Percentiles rank a stretch among this genome's conserved stretches.
Conservation (phyloP, 2,113 vertebrate genomes). For the Lathamus discolor region DNA sequence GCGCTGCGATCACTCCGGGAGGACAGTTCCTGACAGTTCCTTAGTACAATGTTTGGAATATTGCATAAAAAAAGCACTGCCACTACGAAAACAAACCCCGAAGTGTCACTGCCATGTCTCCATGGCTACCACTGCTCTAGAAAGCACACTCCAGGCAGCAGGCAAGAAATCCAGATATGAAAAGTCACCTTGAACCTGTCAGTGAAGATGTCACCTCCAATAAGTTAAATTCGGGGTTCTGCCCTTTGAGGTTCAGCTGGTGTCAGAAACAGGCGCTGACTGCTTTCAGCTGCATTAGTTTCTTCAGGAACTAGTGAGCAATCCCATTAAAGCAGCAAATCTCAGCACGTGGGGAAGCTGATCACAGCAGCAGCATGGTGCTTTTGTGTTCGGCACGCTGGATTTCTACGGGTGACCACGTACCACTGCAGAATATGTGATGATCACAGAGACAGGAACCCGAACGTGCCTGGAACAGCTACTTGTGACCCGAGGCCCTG, state of each 20-base stretch:
- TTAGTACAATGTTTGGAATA: neutral
- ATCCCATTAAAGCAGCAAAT: neutral
- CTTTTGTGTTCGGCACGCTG: neutral
- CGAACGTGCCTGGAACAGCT: neutral
- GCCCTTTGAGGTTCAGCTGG: neutral
- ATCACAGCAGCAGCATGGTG: neutral
- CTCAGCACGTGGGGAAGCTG: neutral
- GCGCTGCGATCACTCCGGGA: neutral
- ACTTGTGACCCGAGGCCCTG: neutral
- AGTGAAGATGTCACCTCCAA: neutral
- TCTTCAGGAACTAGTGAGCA: neutral
- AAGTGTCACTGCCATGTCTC: conserved; percentile 31
- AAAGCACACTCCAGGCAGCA: neutral
- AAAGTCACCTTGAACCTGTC: neutral
- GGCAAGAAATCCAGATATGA: neutral
- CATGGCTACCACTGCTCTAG: conserved; percentile 42
- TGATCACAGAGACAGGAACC: conserved; percentile 5
- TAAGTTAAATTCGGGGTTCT: neutral
- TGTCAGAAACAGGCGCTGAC: neutral
- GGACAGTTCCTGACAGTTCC: neutral
- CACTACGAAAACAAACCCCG: neutral
- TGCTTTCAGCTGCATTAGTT: neutral
- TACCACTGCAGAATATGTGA: neutral
- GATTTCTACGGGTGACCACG: neutral
- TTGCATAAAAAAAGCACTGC: neutral